These are phyloP conservation scores for Caerostris extrusa DNA, from an alignment of 1,140 invertebrate genomes.

Conservation along the genomic window DNA sequence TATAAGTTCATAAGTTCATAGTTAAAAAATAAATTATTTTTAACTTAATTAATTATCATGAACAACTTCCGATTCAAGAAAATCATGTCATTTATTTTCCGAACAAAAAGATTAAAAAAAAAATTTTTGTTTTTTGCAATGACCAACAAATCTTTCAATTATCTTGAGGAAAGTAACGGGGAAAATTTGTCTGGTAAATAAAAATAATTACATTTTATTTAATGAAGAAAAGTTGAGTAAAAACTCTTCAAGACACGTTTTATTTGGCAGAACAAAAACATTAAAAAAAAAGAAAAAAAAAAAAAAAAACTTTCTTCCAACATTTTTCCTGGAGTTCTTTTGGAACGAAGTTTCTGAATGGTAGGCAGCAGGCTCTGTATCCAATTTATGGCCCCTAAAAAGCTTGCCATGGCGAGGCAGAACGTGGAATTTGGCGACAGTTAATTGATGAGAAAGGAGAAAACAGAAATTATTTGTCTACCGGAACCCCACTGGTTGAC, in stretches of 20 bases:
- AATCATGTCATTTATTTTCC: no score
- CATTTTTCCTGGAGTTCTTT: not conserved
- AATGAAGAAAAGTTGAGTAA: not conserved
- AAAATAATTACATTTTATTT: not conserved
- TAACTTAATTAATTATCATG: no score
- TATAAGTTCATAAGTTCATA: no score
- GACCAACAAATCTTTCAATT: no score
- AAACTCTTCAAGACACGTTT: not conserved
- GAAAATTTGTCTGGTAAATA: not conserved
- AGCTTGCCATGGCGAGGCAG: not conserved
- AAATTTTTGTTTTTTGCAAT: no score
- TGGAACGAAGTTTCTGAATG: not conserved
- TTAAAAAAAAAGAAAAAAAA: not conserved
- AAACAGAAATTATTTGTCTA: slow-evolving; percentile 2
- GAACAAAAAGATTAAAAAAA: no score
- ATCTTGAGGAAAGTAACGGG: no score
- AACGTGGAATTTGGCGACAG: not conserved
- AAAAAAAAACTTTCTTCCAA: no score
- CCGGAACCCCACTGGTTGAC: not conserved
- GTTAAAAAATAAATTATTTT: no score
- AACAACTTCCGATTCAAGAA: no score
- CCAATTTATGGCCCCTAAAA: not conserved
- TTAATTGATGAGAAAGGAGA: not conserved
- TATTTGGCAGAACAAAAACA: not conserved
- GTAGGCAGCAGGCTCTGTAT: not conserved